These are phyloP conservation scores for Guaruba guarouba DNA, from an alignment of 2,113 vertebrate genomes.

Conservation along the genomic window DNA sequence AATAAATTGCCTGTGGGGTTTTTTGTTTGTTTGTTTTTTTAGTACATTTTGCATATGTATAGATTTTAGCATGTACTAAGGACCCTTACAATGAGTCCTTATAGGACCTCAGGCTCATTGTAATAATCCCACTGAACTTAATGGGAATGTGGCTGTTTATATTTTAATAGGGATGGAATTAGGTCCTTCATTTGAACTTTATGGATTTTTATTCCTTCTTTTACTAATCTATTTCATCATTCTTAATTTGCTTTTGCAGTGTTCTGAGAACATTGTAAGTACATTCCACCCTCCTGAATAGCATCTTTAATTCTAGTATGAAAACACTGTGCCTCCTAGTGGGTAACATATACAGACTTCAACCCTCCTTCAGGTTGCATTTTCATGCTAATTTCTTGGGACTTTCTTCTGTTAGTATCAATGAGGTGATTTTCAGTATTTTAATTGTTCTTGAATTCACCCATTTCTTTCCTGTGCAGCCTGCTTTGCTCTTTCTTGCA, in stretches of 20 bases:
- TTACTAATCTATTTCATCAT: not conserved
- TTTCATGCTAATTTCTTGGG: not conserved
- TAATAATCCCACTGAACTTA: not conserved
- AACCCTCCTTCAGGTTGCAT: not conserved
- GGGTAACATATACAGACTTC: not conserved
- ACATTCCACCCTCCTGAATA: not conserved
- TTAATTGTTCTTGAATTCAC: not conserved
- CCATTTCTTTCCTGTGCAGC: not conserved
- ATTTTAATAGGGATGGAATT: not conserved
- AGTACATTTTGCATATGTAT: not conserved
- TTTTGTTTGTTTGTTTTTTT: not conserved
- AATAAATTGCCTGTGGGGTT: not conserved
- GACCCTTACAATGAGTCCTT: not conserved
- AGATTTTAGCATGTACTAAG: not conserved
- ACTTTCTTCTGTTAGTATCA: not conserved
- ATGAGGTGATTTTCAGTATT: not conserved
- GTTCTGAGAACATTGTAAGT: not conserved
- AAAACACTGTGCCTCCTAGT: not conserved
- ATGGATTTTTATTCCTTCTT: not conserved
- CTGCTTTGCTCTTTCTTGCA: not conserved
- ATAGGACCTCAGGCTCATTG: not conserved
- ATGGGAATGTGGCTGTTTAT: not conserved
- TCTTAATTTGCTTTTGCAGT: not conserved
- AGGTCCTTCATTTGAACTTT: not conserved
- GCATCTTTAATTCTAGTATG: not conserved